phyloP scores from a whole-genome alignment of 2,113 vertebrate species.

The Poeciliopsis occidentalis region DNA sequence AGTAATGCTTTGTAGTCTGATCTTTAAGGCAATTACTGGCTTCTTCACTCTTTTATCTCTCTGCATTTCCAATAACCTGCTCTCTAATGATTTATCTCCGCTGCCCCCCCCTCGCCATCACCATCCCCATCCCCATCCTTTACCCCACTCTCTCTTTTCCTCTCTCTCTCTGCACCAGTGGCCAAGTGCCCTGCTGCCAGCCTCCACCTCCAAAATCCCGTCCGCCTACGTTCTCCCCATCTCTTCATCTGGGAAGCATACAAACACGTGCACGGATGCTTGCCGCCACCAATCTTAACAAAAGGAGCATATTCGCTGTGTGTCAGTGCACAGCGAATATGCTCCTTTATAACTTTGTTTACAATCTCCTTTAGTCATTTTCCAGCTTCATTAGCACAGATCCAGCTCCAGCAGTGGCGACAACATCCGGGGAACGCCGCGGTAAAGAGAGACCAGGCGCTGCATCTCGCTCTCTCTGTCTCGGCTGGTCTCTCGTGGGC shows the following conservation, averaged over 20 bases:
- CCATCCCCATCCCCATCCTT: constrained; percentile 35
- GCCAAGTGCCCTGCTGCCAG: constrained; percentile 76
- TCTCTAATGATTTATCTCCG: constrained; percentile 85
- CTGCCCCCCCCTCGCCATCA: constrained; percentile 46
- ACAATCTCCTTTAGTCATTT: constrained; percentile 66
- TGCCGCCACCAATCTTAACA: constrained; percentile 20
- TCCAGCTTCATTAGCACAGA: constrained; percentile 67
- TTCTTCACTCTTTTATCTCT: constrained; percentile 89
- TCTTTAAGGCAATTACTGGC: constrained; percentile 99
- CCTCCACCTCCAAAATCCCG: constrained; percentile 64
- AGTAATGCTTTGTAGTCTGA: constrained; percentile 99
- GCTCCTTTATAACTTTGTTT: constrained; percentile 50
- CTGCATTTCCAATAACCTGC: constrained; percentile 91
- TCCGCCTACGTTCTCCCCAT: constrained; percentile 67
- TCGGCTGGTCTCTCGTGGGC: constrained; percentile 67
- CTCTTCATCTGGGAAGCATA: constrained; percentile 59
- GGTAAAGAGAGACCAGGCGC: constrained; percentile 51
- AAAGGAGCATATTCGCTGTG: constrained; percentile 24
- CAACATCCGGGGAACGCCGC: constrained; percentile 56
- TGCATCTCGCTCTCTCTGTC: constrained; percentile 48
- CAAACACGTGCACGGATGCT: constrained; percentile 45
- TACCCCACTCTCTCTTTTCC: constrained; percentile 34
- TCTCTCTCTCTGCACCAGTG: constrained; percentile 61
- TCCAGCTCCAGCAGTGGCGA: constrained; percentile 58
- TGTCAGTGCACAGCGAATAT: constrained; percentile 2